These are phyloP conservation scores for Theretra japonica DNA, from an alignment of 2,888 invertebrate species.

Conservation along the genomic window DNA sequence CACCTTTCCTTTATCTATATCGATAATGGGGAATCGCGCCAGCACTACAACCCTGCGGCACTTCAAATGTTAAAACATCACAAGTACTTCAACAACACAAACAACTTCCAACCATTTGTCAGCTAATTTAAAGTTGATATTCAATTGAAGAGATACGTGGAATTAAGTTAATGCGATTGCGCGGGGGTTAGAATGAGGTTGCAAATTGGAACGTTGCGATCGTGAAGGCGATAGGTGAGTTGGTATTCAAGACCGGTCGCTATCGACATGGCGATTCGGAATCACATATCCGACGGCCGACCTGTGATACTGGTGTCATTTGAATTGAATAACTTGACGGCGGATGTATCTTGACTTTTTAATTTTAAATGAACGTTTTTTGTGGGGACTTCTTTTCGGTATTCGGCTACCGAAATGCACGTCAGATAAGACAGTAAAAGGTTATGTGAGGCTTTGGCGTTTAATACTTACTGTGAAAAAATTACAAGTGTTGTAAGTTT, in stretches of 20 bases:
- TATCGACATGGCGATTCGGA: constrained; percentile 61
- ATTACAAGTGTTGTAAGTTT: too few species aligned
- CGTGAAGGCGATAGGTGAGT: constrained; percentile 52
- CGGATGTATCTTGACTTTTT: constrained; percentile 58
- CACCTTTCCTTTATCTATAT: constrained; percentile 69
- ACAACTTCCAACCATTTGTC: background rate
- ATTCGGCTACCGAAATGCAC: background rate
- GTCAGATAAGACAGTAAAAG: too few species aligned
- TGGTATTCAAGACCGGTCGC: constrained; percentile 67
- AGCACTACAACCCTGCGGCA: constrained; percentile 55
- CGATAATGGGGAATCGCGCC: constrained; percentile 70
- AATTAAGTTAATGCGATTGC: constrained; percentile 52
- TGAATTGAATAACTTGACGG: constrained; percentile 62
- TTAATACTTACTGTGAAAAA: too few species aligned
- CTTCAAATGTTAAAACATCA: background rate
- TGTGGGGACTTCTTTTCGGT: constrained; percentile 4
- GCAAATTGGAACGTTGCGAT: constrained; percentile 66
- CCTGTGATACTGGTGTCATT: constrained; percentile 70
- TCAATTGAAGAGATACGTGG: background rate
- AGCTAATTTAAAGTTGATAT: background rate
- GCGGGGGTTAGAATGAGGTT: constrained; percentile 52
- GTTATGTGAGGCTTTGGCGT: too few species aligned
- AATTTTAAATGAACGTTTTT: constrained; percentile 38
- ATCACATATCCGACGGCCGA: constrained; percentile 62
- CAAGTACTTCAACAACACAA: background rate